Conservation (phyloP, 2,113 vertebrate species). For the Tricholaema leucomelas region DNA sequence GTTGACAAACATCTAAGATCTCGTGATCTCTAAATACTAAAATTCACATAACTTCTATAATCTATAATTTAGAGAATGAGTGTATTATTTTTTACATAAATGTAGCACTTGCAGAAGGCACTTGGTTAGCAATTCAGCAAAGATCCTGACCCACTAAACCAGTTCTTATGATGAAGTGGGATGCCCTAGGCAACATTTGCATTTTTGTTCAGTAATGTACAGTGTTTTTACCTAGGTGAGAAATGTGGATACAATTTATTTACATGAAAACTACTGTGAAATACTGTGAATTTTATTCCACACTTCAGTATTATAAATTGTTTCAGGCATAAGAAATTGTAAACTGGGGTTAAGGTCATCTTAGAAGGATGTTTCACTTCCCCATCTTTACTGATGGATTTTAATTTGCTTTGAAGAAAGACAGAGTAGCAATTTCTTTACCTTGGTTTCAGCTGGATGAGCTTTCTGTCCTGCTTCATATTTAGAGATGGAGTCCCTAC, state of each 20-base stretch:
- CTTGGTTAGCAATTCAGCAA: not conserved
- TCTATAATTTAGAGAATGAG: not conserved
- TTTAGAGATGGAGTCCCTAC: not conserved
- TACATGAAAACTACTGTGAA: not conserved
- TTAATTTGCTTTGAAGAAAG: not conserved
- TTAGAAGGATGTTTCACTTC: not conserved
- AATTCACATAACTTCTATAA: not conserved
- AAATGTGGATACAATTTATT: not conserved
- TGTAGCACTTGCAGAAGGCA: not conserved
- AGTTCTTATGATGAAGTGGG: not conserved
- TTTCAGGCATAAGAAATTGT: not conserved
- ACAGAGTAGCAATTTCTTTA: not conserved
- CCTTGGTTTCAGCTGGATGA: not conserved
- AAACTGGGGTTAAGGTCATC: not conserved
- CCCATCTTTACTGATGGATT: not conserved
- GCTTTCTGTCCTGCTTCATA: not conserved
- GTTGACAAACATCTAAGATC: not conserved
- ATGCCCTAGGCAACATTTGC: not conserved
- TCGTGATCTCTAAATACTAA: not conserved
- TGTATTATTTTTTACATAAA: not conserved
- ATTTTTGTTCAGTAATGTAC: not conserved
- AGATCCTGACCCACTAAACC: not conserved
- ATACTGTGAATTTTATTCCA: not conserved
- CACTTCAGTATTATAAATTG: not conserved
- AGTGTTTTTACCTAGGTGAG: not conserved